Base-by-base conservation (phyloP, 1,140 invertebrate genomes). In the Pinna nobilis region DNA sequence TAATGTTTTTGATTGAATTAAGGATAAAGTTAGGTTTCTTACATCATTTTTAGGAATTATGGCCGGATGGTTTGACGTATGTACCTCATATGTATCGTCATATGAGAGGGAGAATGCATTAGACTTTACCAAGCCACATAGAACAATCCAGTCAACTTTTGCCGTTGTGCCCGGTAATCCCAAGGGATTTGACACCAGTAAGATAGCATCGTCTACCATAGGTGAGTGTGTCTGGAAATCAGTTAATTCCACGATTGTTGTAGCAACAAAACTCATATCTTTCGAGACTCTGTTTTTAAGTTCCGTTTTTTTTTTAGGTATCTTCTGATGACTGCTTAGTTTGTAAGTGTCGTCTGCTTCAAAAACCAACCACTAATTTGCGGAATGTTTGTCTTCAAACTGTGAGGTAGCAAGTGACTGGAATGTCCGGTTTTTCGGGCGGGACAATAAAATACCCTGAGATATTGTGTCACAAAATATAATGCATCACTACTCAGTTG, bases 141-240 rank as follows among this genome's bases (percentile, higher is more conserved):
- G 71, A 1, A 65, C 51, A 2, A 61, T 49, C 9, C 53, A 41
- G 11, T 57, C 78, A 5, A 70, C 78, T 25, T 82, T 80, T 50
- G 59, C 75, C 13, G 78, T 82, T 3, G 33, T 65, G 25, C 72
- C 73, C 13, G 77, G 77, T 59, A 82, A 82, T 66, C 80, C 80
- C 0, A 41, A 55, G 3, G 51, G 49, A 0, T 61, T 53, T 30
- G n/a, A 53, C 35, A 55, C 49, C 15, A 1, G 23, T 1, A 49
- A 55, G n/a, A 28, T 74, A 25, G 49, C 47, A n/a, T 39, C 39
- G 25, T 28, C 32, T 30, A 32, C 53, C 6, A 63, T 70, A 18
- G 35, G 68, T 70, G 41, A 23, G 55, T 60, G 18, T 77, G 70
- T 60, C 30, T 71, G 59, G 1, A 32, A 51, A n/a, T n/a, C n/a